phyloP scores from a whole-genome alignment of 2,113 vertebrate species.

The Rhea americana region DNA sequence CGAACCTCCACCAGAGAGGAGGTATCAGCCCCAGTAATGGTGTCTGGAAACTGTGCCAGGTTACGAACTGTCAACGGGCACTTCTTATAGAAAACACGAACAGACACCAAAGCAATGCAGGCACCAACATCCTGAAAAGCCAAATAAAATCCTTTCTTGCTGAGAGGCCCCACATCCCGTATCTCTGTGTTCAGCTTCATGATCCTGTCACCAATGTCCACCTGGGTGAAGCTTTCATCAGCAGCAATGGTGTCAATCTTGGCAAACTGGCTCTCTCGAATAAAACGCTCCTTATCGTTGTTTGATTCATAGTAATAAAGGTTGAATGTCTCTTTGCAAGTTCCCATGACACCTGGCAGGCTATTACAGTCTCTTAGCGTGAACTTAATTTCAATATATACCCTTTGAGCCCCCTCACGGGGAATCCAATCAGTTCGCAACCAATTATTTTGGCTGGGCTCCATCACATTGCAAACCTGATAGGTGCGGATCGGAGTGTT shows the following conservation, averaged over 20 bases:
- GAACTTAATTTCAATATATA: constrained; percentile 99
- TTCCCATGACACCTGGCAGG: constrained; percentile 95
- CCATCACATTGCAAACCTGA: constrained; percentile 99
- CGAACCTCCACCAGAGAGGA: constrained; percentile 97
- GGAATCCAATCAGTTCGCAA: constrained; percentile 98
- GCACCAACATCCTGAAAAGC: constrained; percentile 98
- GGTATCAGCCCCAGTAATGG: constrained; percentile 93
- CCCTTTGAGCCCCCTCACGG: constrained; percentile 90
- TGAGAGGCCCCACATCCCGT: constrained; percentile 90
- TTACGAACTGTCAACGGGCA: constrained; percentile 93
- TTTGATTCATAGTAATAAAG: constrained; percentile 97
- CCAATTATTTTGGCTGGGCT: constrained; percentile 97
- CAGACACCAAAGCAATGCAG: constrained; percentile 95
- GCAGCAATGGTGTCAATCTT: constrained; percentile 98
- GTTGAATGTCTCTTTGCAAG: constrained; percentile 99
- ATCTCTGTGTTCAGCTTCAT: constrained; percentile 99
- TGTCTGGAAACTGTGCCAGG: constrained; percentile 96
- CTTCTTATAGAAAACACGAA: constrained; percentile 96
- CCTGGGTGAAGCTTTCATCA: constrained; percentile 98
- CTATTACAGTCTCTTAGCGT: constrained; percentile 98
- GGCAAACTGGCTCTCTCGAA: constrained; percentile 91
- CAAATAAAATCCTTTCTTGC: constrained; percentile 93
- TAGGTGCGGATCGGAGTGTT: constrained; percentile 98
- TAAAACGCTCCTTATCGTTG: constrained; percentile 92
- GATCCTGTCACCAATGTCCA: constrained; percentile 97